A percentile compares a stretch with the other conserved stretches of the same genome.
Evolutionary conservation across 53 echinoderm and acorn worm genomes (phyloP).

Genomic region (Henricia sp.): DNA sequence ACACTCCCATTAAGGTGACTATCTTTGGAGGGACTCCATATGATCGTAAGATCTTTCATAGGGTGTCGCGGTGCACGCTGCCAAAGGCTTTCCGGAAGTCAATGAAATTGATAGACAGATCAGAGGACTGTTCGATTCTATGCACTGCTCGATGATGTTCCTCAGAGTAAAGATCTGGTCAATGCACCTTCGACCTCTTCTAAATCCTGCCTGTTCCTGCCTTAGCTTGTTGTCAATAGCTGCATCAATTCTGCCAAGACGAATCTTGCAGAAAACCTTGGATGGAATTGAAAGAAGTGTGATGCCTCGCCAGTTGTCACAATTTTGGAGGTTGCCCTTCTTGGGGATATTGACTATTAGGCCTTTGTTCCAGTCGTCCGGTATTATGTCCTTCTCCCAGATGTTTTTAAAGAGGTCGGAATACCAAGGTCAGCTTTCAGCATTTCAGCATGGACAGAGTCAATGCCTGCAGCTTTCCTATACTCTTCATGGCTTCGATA

Average conservation of each 20-base stretch:
- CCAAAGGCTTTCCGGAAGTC: conserved; percentile 60
- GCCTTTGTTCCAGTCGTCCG: background rate
- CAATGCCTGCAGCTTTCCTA: conserved; percentile 15
- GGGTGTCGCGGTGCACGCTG: conserved; percentile 44
- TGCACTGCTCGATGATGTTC: conserved; percentile 12
- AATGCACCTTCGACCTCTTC: conserved; percentile 19
- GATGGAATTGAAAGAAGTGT: conserved; percentile 40
- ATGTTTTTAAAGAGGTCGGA: conserved; percentile 1
- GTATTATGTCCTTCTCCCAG: conserved; percentile 11
- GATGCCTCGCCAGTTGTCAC: conserved; percentile 37
- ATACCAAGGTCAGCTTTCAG: conserved; percentile 14
- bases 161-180: conserved; percentile 46
- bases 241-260: background rate
- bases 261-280: conserved; percentile 28
- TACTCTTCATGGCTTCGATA: conserved; percentile 21
- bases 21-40: conserved; percentile 45
- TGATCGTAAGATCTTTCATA: conserved; percentile 47
- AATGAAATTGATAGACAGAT: conserved; percentile 32
- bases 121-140: conserved; percentile 28
- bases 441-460: conserved; percentile 37
- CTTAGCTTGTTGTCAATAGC: conserved; percentile 22
- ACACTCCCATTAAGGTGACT: background rate
- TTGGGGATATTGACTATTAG: conserved; percentile 25
- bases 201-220: conserved; percentile 51
- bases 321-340: conserved; percentile 36